These are phyloP conservation scores for Gila robusta DNA, from an alignment of 2,797 vertebrate species.

Conservation along the genomic window DNA sequence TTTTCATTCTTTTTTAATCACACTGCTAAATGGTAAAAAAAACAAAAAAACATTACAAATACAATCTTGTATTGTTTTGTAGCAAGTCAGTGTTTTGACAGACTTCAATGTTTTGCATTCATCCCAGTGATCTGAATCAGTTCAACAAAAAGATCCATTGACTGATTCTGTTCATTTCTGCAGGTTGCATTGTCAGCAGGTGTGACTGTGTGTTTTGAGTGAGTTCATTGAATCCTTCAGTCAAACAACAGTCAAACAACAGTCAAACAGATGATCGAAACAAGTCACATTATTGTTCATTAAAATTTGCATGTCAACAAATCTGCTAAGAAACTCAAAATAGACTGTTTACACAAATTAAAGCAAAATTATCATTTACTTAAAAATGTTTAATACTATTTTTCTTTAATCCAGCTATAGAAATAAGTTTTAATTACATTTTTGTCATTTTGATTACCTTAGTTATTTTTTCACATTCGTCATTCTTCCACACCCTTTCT, in stretches of 20 bases:
- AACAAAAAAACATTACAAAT: background rate
- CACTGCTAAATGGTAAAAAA: background rate
- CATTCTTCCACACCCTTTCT: background rate
- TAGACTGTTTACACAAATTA: background rate
- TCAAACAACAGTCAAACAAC: background rate
- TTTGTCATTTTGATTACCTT: background rate
- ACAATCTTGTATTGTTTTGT: background rate
- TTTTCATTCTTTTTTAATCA: background rate
- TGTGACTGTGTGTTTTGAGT: background rate
- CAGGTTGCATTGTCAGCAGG: background rate
- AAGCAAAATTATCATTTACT: background rate
- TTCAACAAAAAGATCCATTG: background rate
- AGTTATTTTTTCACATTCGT: background rate
- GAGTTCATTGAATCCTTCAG: background rate
- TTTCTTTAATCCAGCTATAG: background rate
- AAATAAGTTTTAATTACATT: background rate
- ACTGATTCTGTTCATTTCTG: background rate
- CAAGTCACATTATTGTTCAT: background rate
- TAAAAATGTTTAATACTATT: too few species aligned
- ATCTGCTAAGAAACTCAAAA: background rate
- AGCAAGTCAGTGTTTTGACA: background rate
- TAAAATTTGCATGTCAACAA: background rate
- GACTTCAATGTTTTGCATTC: background rate
- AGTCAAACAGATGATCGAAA: background rate
- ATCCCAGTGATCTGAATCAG: background rate